Conservation (phyloP, 2,797 vertebrate genomes). For the Neoniphon sammara region DNA sequence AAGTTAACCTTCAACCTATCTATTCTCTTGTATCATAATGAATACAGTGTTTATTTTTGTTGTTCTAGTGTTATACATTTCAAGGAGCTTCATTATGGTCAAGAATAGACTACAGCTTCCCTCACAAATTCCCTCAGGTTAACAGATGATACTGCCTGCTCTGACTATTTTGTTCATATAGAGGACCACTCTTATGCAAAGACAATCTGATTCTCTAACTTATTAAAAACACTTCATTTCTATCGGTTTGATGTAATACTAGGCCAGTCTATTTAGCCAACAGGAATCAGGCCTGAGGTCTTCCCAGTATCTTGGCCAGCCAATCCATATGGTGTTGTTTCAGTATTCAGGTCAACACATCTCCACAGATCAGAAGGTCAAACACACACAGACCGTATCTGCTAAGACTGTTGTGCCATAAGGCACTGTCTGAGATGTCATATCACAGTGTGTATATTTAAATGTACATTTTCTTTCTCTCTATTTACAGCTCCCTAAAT, state of each 20-base stretch:
- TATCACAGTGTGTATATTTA: conserved; percentile 61
- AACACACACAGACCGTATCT: conserved; percentile 39
- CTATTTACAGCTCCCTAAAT: conserved; percentile 62
- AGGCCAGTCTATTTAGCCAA: conserved; percentile 62
- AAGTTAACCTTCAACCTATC: conserved; percentile 29
- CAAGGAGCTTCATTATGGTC: conserved; percentile 16
- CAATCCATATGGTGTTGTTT: conserved; percentile 73
- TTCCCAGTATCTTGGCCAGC: conserved; percentile 60
- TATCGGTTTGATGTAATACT: conserved; percentile 46
- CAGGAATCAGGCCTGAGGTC: conserved; percentile 66
- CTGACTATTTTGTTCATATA: conserved; percentile 6
- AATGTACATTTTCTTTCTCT: conserved; percentile 62
- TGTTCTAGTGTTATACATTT: conserved; percentile 41
- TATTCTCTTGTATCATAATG: conserved; percentile 49
- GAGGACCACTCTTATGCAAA: conserved; percentile 71
- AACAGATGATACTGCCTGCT: conserved; percentile 58
- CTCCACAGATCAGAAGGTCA: conserved; percentile 52
- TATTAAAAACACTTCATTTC: conserved; percentile 37
- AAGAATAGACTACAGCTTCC: conserved; percentile 15
- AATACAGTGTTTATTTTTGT: conserved; percentile 4
- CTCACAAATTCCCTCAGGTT: conserved; percentile 64
- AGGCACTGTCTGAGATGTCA: conserved; percentile 60
- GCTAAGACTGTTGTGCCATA: conserved; percentile 21
- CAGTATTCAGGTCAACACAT: conserved; percentile 76
- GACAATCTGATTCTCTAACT: conserved; percentile 70